A percentile compares a stretch with the other conserved stretches of the same genome.
phyloP scores from a whole-genome alignment of 2,888 invertebrate species.

The Campoletis raptor region DNA sequence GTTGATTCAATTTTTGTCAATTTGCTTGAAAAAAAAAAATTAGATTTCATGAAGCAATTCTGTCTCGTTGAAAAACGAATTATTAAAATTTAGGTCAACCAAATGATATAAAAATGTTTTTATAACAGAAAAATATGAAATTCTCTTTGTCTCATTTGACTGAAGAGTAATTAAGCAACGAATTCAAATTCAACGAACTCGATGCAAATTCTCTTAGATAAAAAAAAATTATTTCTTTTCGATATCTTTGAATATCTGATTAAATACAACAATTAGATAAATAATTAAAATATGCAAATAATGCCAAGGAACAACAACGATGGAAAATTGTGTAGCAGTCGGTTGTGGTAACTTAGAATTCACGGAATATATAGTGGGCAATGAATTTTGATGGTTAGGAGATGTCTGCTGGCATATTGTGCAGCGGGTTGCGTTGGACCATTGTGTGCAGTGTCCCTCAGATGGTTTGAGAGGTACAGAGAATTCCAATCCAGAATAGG shows the following conservation, averaged over 20 bases:
- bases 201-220: not conserved
- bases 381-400: constrained; percentile 29
- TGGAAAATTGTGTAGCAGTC: constrained; percentile 29
- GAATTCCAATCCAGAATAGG: constrained; percentile 54
- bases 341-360: not conserved
- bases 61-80: not conserved
- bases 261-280: not conserved
- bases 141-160: not conserved
- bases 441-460: constrained; percentile 36
- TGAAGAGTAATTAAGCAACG: not conserved
- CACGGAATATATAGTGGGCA: not conserved
- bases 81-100: not conserved
- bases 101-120: not conserved
- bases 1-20: too few species aligned
- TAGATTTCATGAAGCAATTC: not conserved
- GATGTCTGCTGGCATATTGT: constrained; percentile 31
- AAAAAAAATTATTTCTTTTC: not conserved
- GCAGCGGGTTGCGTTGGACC: constrained; percentile 52
- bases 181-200: not conserved
- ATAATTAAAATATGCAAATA: constrained; percentile 27
- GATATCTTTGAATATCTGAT: not conserved
- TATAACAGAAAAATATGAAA: not conserved
- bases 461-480: constrained; percentile 35
- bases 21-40: not conserved
- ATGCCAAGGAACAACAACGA: not conserved